phyloP scores from a whole-genome alignment of 2,797 vertebrate species.

The Poeciliopsis presidionis region DNA sequence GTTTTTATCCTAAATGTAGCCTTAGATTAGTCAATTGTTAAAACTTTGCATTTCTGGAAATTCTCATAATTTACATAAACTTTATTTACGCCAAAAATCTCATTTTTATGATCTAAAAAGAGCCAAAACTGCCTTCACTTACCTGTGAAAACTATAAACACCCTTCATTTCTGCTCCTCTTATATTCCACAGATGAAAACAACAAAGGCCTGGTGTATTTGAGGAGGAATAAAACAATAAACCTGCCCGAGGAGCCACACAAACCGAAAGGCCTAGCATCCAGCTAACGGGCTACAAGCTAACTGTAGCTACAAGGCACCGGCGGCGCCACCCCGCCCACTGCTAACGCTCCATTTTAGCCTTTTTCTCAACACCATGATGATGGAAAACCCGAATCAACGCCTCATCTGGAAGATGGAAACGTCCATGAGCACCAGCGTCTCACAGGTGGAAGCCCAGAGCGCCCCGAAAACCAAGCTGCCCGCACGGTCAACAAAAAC shows the following conservation, averaged over 20 bases:
- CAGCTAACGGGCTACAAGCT: slow-evolving; percentile 42
- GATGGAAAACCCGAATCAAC: slow-evolving; percentile 30
- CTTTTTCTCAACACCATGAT: slow-evolving; percentile 73
- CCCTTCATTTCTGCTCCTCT: slow-evolving; percentile 71
- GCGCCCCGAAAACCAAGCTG: slow-evolving; percentile 11
- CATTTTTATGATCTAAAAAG: not conserved
- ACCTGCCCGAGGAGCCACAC: slow-evolving; percentile 21
- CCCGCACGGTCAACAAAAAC: not conserved
- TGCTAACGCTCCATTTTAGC: slow-evolving; percentile 68
- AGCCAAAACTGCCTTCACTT: slow-evolving; percentile 39
- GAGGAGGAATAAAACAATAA: slow-evolving; percentile 27
- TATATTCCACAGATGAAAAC: slow-evolving; percentile 1
- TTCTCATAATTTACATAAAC: not conserved
- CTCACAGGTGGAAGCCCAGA: slow-evolving; percentile 19
- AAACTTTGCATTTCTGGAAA: not conserved
- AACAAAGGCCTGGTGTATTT: not conserved
- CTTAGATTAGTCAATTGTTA: not conserved
- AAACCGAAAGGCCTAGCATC: slow-evolving; percentile 50
- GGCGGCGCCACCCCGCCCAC: slow-evolving; percentile 25
- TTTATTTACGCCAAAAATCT: not conserved
- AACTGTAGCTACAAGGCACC: slow-evolving; percentile 52
- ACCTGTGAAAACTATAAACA: slow-evolving; percentile 79
- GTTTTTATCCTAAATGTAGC: not conserved
- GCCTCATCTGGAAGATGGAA: slow-evolving; percentile 10
- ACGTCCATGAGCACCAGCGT: slow-evolving; percentile 38